Conservation (phyloP, 2,797 vertebrate species). For the Betta splendens region DNA sequence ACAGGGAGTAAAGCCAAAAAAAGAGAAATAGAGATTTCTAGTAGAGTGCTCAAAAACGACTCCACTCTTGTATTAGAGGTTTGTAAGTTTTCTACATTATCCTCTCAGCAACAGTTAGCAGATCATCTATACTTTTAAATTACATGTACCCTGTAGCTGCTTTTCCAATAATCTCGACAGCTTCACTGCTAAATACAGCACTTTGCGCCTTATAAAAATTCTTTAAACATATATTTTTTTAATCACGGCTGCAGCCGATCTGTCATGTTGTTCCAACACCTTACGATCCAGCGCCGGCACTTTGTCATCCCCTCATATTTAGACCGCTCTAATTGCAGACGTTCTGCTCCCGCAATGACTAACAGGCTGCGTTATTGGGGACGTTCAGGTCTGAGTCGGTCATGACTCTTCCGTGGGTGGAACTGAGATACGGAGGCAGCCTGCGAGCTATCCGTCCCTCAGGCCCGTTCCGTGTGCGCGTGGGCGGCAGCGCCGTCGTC, state of each 20-base stretch:
- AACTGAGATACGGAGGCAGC: constrained; percentile 13
- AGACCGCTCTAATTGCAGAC: constrained; percentile 16
- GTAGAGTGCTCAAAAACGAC: background rate
- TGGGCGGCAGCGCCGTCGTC: constrained; percentile 59
- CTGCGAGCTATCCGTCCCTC: constrained; percentile 34
- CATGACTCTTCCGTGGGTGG: constrained; percentile 32
- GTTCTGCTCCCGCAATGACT: constrained; percentile 23
- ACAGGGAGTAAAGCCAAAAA: constrained; percentile 1
- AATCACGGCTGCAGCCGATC: background rate
- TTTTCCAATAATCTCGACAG: background rate
- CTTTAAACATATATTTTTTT: background rate
- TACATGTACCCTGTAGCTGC: background rate
- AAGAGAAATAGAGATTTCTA: background rate
- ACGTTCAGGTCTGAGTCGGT: constrained; percentile 25
- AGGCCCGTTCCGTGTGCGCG: constrained; percentile 37
- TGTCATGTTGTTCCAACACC: constrained; percentile 24
- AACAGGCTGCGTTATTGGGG: constrained; percentile 15
- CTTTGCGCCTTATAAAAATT: background rate
- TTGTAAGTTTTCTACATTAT: background rate
- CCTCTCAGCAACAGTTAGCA: background rate
- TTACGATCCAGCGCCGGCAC: constrained; percentile 19
- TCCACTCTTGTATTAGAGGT: background rate
- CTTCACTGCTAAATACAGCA: background rate
- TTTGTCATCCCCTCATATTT: constrained; percentile 20
- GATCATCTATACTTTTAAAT: background rate